phyloP scores from a whole-genome alignment of 2,888 invertebrate species.

The Alsophila aescularia region DNA sequence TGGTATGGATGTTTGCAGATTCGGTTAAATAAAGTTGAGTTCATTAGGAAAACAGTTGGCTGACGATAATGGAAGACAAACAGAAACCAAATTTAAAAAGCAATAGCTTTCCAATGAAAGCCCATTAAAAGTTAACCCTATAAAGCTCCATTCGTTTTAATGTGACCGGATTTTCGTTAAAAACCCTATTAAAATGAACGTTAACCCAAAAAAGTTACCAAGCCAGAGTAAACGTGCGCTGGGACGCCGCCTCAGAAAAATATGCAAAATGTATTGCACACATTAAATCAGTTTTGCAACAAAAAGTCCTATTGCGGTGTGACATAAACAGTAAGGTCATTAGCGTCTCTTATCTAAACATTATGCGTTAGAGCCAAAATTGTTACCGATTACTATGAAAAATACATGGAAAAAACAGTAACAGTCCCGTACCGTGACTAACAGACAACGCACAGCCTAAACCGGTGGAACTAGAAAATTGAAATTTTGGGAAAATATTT shows the following conservation, averaged over 20 bases:
- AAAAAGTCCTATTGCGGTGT: conserved; percentile 27
- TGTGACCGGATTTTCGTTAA: conserved; percentile 44
- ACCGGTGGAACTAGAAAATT: too few species aligned
- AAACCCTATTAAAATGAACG: conserved; percentile 55
- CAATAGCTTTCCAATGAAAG: conserved; percentile 5
- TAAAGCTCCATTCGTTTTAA: conserved; percentile 32
- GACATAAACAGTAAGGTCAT: too few species aligned
- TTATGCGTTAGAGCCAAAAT: conserved; percentile 1
- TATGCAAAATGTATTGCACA: conserved; percentile 58
- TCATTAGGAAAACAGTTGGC: neutral
- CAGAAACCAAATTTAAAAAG: neutral
- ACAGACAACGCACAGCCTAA: too few species aligned
- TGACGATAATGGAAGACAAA: neutral
- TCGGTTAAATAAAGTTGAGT: too few species aligned
- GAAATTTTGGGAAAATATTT: too few species aligned
- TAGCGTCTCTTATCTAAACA: neutral
- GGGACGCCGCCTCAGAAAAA: conserved; percentile 45
- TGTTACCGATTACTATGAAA: too few species aligned
- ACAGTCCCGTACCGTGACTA: too few species aligned
- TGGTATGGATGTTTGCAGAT: too few species aligned
- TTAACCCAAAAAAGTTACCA: conserved; percentile 63
- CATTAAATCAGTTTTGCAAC: conserved; percentile 47
- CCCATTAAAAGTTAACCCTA: conserved; percentile 29
- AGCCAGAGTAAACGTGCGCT: conserved; percentile 53
- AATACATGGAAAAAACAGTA: too few species aligned